Conservation (phyloP, 2,888 invertebrate genomes). For the Helobdella robusta region DNA sequence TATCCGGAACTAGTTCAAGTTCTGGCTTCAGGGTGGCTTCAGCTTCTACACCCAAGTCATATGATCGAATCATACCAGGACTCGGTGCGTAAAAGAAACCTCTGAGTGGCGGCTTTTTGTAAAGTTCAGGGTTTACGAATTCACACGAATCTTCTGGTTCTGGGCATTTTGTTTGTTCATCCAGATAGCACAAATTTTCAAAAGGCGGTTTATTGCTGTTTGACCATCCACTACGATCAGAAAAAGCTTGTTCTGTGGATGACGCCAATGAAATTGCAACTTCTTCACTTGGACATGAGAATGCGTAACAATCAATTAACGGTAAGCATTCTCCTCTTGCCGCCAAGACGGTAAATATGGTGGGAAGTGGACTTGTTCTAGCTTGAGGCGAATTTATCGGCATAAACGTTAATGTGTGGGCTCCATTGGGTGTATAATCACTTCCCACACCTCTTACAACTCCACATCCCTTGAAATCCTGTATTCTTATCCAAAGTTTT, state of each 20-base stretch:
- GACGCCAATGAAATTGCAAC: conserved; percentile 18
- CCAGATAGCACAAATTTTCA: not conserved
- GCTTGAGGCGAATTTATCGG: conserved; percentile 14
- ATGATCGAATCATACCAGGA: not conserved
- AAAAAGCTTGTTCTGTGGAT: conserved; percentile 14
- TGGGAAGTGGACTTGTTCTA: conserved; percentile 3
- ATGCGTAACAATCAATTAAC: conserved; percentile 25
- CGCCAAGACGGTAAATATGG: conserved; percentile 25
- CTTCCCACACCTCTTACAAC: conserved; percentile 24
- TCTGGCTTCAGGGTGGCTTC: not conserved
- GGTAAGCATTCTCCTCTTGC: conserved; percentile 21
- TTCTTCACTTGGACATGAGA: conserved; percentile 22
- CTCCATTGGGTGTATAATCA: not conserved
- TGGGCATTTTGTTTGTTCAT: not conserved
- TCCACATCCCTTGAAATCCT: conserved; percentile 23
- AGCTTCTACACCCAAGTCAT: conserved; percentile 3
- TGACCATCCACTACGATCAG: conserved; percentile 25
- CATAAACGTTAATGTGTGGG: conserved; percentile 4
- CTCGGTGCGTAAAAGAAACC: conserved; percentile 28
- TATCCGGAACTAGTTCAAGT: not conserved
- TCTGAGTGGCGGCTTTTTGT: conserved; percentile 24
- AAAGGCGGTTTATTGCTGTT: conserved; percentile 12
- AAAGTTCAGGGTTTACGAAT: conserved; percentile 21
- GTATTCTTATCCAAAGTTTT: conserved; percentile 27
- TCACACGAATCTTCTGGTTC: not conserved